phyloP scores from a whole-genome alignment of 2,797 vertebrate genomes.

The Amphiprion clarkii region DNA sequence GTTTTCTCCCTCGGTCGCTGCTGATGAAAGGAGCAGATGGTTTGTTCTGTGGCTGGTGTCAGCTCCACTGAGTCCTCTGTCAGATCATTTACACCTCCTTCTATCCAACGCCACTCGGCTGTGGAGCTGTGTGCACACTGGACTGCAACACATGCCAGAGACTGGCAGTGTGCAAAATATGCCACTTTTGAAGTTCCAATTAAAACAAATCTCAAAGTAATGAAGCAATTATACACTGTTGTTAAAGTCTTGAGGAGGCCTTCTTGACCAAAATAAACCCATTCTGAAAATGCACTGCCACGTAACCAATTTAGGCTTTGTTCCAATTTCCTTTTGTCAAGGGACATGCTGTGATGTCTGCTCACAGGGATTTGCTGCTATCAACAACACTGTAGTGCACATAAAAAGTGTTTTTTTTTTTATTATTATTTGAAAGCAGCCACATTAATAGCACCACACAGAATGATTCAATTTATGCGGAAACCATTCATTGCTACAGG shows the following conservation, averaged over 20 bases:
- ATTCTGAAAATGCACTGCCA: conserved; percentile 61
- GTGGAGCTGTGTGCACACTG: conserved; percentile 68
- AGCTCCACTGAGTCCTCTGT: conserved; percentile 84
- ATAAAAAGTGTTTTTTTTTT: conserved; percentile 42
- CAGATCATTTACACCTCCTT: conserved; percentile 87
- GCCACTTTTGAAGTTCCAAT: conserved; percentile 77
- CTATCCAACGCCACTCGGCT: conserved; percentile 76
- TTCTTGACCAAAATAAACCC: conserved; percentile 67
- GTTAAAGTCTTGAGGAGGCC: conserved; percentile 60
- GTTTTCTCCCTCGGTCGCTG: conserved; percentile 60
- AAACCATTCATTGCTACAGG: conserved; percentile 14
- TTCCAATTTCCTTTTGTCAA: conserved; percentile 69
- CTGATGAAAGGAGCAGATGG: conserved; percentile 88
- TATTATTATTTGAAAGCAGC: conserved; percentile 44
- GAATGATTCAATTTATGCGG: conserved; percentile 8
- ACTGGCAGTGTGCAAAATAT: conserved; percentile 76
- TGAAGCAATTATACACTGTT: conserved; percentile 74
- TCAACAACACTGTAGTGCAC: conserved; percentile 37
- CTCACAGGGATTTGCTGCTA: conserved; percentile 49
- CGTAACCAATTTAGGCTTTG: conserved; percentile 67
- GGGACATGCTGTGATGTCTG: conserved; percentile 64
- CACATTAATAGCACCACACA: conserved; percentile 9
- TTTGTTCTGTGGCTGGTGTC: conserved; percentile 83
- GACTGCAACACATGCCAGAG: conserved; percentile 78
- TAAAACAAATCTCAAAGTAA: conserved; percentile 76